phyloP scores from a whole-genome alignment of 2,113 vertebrate genomes.

The Pollimyrus isidori region DNA sequence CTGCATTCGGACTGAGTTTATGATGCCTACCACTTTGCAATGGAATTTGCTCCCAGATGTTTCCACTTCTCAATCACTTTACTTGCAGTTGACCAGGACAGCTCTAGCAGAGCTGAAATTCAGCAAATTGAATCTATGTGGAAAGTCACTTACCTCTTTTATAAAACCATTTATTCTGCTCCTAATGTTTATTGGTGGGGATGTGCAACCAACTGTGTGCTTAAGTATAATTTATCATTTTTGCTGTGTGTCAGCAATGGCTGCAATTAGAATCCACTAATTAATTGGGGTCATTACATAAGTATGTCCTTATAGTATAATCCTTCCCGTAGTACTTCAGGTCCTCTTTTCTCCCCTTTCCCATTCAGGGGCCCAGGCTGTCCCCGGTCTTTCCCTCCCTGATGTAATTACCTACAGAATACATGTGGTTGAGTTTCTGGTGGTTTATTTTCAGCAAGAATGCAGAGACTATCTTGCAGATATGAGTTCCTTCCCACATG shows the following conservation, averaged over 20 bases:
- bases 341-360: background rate
- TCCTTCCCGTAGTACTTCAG: background rate
- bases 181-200: too few relatives aligned
- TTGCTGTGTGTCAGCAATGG: too few relatives aligned
- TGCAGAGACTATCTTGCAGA: background rate
- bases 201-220: too few relatives aligned
- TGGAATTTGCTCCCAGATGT: background rate
- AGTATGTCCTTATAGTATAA: too few relatives aligned
- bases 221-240: too few relatives aligned
- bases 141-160: background rate
- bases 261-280: too few relatives aligned
- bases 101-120: background rate
- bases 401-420: background rate
- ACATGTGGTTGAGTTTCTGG: background rate
- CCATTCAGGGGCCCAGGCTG: background rate
- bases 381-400: background rate
- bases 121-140: background rate
- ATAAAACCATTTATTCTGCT: background rate
- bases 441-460: background rate
- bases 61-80: background rate
- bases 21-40: background rate
- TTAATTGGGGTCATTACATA: too few relatives aligned
- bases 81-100: background rate
- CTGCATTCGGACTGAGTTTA: background rate
- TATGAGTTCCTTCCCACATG: background rate